phyloP scores from a whole-genome alignment of 1,140 invertebrate genomes.

The Ectropis grisescens region DNA sequence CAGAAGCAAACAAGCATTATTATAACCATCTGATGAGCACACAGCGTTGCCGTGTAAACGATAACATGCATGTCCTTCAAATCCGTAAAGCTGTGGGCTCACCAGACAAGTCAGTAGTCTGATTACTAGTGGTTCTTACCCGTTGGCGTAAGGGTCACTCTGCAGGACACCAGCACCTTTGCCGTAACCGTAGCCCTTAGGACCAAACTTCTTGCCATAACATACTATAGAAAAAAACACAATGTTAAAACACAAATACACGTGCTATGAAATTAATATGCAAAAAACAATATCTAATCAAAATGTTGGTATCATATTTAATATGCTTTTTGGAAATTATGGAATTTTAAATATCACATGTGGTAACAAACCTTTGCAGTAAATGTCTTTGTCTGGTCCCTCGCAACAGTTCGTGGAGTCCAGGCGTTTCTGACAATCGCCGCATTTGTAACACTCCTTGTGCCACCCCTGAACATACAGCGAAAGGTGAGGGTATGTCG shows the following conservation, averaged over 20 bases:
- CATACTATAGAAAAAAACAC: slow-evolving; percentile 78
- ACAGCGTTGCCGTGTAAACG: slow-evolving; percentile 22
- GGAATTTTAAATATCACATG: no score
- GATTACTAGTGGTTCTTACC: slow-evolving; percentile 68
- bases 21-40: slow-evolving; percentile 33
- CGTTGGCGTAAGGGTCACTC: slow-evolving; percentile 84
- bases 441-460: slow-evolving; percentile 96
- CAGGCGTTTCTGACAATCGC: slow-evolving; percentile 92
- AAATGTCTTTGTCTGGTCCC: slow-evolving; percentile 96
- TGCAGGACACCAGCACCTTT: slow-evolving; percentile 92
- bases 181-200: slow-evolving; percentile 94
- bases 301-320: no score
- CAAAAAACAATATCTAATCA: no score
- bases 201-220: slow-evolving; percentile 94
- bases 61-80: no score
- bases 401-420: slow-evolving; percentile 97
- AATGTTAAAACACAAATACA: slow-evolving; percentile 24
- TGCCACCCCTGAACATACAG: slow-evolving; percentile 83
- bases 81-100: slow-evolving; percentile 42
- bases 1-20: slow-evolving; percentile 61
- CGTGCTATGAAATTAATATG: slow-evolving; percentile 16
- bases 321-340: no score
- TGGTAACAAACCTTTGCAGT: slow-evolving; percentile 90
- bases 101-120: slow-evolving; percentile 24
- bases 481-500: slow-evolving; percentile 34